These are phyloP conservation scores for Hypanus sabinus DNA, from an alignment of 2,113 vertebrate genomes.

Conservation along the genomic window DNA sequence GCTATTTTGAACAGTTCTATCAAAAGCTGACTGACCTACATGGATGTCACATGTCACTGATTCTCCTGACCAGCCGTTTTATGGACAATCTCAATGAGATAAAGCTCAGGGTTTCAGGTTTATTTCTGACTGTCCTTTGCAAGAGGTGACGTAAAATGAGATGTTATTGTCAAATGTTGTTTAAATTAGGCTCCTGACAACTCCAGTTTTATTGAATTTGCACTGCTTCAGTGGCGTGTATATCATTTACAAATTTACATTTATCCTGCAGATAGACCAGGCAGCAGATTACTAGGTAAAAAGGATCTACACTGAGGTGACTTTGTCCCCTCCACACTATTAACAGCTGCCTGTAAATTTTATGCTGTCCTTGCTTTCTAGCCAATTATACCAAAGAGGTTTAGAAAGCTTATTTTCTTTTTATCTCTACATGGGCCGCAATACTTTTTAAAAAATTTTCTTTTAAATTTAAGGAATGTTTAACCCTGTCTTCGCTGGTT, in stretches of 20 bases:
- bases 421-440: not conserved
- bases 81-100: constrained; percentile 65
- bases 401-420: constrained; percentile 57
- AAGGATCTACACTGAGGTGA: constrained; percentile 56
- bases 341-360: constrained; percentile 65
- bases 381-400: constrained; percentile 73
- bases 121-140: constrained; percentile 61
- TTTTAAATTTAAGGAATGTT: not conserved
- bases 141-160: constrained; percentile 57
- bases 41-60: constrained; percentile 62
- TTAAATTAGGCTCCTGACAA: constrained; percentile 42
- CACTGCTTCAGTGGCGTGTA: constrained; percentile 46
- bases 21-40: constrained; percentile 64
- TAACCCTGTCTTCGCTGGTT: not conserved
- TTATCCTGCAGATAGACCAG: constrained; percentile 53
- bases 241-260: constrained; percentile 60
- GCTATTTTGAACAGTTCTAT: constrained; percentile 67
- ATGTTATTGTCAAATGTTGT: constrained; percentile 59
- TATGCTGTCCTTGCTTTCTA: constrained; percentile 74
- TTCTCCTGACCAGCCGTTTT: constrained; percentile 59
- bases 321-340: constrained; percentile 74
- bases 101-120: constrained; percentile 61
- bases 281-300: constrained; percentile 39
- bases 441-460: not conserved
- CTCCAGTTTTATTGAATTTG: constrained; percentile 23